Conservation (phyloP, 2,888 invertebrate species). For the Aphidius colemani region DNA sequence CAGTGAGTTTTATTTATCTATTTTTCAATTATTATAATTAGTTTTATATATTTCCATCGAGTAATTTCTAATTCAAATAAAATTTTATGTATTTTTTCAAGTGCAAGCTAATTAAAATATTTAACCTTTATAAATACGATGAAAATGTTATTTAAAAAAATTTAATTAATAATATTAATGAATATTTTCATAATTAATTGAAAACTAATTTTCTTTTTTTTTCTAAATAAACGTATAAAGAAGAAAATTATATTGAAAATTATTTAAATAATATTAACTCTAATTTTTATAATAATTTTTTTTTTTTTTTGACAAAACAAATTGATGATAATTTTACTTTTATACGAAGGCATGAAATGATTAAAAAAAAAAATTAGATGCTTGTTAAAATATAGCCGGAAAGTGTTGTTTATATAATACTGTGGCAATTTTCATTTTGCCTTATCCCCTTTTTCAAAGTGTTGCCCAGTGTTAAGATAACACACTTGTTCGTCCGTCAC, state of each 20-base stretch:
- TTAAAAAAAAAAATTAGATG: background rate
- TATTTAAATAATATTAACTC: no score
- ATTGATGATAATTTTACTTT: no score
- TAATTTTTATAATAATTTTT: background rate
- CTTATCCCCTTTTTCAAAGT: background rate
- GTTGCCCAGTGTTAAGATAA: no score
- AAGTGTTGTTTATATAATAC: background rate
- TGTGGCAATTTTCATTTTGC: background rate
- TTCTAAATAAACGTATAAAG: no score
- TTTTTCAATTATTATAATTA: background rate
- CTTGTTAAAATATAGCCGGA: background rate
- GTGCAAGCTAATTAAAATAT: background rate
- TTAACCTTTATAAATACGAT: background rate
- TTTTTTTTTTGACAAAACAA: background rate
- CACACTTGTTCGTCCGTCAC: background rate
- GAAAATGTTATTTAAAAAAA: no score
- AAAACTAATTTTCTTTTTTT: no score
- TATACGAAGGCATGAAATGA: no score
- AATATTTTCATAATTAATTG: no score
- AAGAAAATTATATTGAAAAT: no score
- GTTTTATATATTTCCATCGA: background rate
- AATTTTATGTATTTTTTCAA: background rate
- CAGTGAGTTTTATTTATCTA: conserved; percentile 16
- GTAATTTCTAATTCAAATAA: no score
- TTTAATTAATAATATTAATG: no score